Evolutionary conservation across 2,888 invertebrate species (phyloP), one percentile per base, ranked within the genome.

Genomic region (Lithophane leautieri): DNA sequence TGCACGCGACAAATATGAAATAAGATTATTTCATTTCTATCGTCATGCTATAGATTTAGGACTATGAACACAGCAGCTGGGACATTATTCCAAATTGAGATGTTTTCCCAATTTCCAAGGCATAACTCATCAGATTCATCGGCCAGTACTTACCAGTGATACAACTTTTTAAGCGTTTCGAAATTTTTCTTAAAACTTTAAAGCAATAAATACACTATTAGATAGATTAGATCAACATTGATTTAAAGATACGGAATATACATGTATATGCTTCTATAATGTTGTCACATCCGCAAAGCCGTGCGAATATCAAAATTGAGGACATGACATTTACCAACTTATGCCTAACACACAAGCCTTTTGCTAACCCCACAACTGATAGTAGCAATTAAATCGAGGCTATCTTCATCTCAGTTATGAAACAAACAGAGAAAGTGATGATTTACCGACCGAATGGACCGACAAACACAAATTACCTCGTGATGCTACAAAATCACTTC

Each of bases 341-440:
- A 44, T 25, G 44, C 12, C 34, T n/a, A n/a, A 19, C n/a, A 40
- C 22, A 28, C 47, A 14, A 54, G 71, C 66, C 22, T 74, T 70
- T 14, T 52, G 54, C 70, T 80, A 69, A 74, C 67, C 65, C 25
- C 89, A 87, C 87, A 88, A 88, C 89, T 88, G 89, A 88, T 88
- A 78, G 79, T 82, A 80, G 83, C 88, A 90, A 90, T 91, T 91
- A 91, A 79, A 76, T 83, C 78, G 83, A 86, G 83, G 80, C 74
- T 73, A 86, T 77, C 82, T 88, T 86, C 74, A 81, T 77, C 75
- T 75, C 66, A n/a, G 89, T 92, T 91, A 90, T 87, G 90, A 92
- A 92, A 90, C 92, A 89, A 86, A 81, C 78, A 88, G 92, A 89
- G 94, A 94, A 94, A 94, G 94, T 90, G 82, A 88, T 91, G 92